A percentile compares a stretch with the other conserved stretches of the same genome.
Conservation (phyloP, 2,888 invertebrate species). For the Mythimna lalbum region DNA sequence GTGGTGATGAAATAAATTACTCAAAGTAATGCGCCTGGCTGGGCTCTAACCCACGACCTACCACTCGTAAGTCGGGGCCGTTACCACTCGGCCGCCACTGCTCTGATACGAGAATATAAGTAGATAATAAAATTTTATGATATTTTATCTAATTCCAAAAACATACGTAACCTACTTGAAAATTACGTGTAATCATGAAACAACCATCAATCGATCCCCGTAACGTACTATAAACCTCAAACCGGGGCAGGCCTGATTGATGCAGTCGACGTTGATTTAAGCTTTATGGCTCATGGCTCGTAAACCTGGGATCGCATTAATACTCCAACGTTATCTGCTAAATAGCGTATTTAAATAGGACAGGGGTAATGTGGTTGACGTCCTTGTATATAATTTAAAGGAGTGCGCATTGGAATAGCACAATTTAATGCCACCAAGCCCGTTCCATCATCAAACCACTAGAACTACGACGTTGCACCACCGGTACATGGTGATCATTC, state of each 20-base stretch:
- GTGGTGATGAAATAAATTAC: too few relatives aligned
- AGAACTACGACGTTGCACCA: too few relatives aligned
- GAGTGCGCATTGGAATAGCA: too few relatives aligned
- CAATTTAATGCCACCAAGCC: too few relatives aligned
- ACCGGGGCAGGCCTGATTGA: constrained; percentile 21
- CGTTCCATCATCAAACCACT: too few relatives aligned
- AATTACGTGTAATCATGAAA: constrained; percentile 15
- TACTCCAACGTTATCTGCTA: constrained; percentile 21
- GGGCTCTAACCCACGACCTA: too few relatives aligned
- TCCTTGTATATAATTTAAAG: not conserved
- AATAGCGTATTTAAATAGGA: constrained; percentile 16
- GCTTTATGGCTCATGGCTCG: constrained; percentile 42
- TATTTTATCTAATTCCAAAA: not conserved
- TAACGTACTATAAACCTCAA: constrained; percentile 14
- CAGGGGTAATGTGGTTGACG: not conserved
- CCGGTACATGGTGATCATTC: too few relatives aligned
- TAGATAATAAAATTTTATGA: too few relatives aligned
- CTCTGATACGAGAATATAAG: too few relatives aligned
- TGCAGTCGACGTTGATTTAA: constrained; percentile 17
- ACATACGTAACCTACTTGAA: not conserved
- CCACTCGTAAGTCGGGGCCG: too few relatives aligned
- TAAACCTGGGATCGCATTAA: constrained; percentile 25
- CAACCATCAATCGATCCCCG: constrained; percentile 10
- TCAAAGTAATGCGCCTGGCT: too few relatives aligned
- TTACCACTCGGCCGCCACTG: too few relatives aligned